Evolutionary conservation across 2,888 invertebrate species (phyloP).

Genomic region (Ecdyonurus torrentis): DNA sequence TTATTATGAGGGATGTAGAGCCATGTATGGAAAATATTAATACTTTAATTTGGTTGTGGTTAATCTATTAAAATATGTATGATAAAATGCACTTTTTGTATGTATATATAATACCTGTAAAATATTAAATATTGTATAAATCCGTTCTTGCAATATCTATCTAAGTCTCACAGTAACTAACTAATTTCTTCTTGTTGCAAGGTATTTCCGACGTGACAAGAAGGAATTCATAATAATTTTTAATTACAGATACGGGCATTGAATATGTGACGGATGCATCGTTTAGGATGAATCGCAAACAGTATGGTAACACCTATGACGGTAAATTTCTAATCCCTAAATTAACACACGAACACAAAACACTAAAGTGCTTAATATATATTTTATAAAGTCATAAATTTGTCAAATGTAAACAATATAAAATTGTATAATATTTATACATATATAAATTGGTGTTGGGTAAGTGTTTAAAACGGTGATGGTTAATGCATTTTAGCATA

Average conservation of each 20-base stretch:
- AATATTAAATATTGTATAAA: neutral
- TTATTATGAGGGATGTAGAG: too few relatives aligned
- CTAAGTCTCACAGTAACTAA: neutral
- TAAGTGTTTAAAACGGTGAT: neutral
- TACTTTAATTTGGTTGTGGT: too few relatives aligned
- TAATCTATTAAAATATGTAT: too few relatives aligned
- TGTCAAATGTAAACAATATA: too few relatives aligned
- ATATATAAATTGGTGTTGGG: neutral
- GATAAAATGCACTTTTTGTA: too few relatives aligned
- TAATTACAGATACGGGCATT: conserved; percentile 15
- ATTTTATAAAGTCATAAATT: too few relatives aligned
- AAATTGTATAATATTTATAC: neutral
- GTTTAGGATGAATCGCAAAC: conserved; percentile 15
- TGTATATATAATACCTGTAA: too few relatives aligned
- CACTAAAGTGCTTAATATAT: too few relatives aligned
- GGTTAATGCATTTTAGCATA: neutral
- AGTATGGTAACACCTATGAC: conserved; percentile 8
- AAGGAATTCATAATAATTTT: conserved; percentile 7
- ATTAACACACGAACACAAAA: neutral
- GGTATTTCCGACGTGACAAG: too few relatives aligned
- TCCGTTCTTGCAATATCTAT: neutral
- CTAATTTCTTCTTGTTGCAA: neutral
- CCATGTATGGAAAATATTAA: too few relatives aligned
- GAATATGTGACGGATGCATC: conserved; percentile 10
- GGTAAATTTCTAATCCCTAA: conserved; percentile 1